A percentile compares a stretch with the other conserved stretches of the same genome.
phyloP scores from a whole-genome alignment of 1,140 invertebrate species.

The Leptinotarsa lineolata region DNA sequence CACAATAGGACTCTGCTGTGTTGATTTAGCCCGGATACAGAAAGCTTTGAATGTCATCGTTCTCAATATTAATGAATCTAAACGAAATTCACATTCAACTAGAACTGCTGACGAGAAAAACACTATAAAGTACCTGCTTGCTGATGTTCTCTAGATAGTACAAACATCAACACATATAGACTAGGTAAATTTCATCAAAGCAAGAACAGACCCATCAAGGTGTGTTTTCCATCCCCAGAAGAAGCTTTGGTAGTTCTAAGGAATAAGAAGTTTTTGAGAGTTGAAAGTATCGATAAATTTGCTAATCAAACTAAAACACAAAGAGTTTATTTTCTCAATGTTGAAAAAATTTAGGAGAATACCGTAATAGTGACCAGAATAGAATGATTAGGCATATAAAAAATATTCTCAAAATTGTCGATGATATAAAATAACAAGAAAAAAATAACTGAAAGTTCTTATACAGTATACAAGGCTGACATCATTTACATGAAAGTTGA shows the following conservation, averaged over 20 bases:
- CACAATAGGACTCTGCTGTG: no score
- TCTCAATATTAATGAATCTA: no score
- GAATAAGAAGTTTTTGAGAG: conserved; percentile 9
- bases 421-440: neutral
- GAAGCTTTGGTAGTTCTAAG: conserved; percentile 8
- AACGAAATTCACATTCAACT: neutral
- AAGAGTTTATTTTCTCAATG: neutral
- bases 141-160: neutral
- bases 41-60: neutral
- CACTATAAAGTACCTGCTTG: neutral
- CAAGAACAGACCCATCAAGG: no score
- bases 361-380: neutral
- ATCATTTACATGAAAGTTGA: conserved; percentile 2
- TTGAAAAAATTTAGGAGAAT: neutral
- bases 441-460: conserved; percentile 3
- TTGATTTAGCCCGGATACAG: no score
- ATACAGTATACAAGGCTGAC: conserved; percentile 17
- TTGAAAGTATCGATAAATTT: neutral
- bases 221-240: neutral
- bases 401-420: conserved; percentile 7
- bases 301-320: neutral
- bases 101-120: neutral
- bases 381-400: conserved; percentile 6
- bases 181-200: no score
- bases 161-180: no score